Evolutionary conservation across 2,113 vertebrate species (phyloP).

Genomic region (Caranx melampygus): DNA sequence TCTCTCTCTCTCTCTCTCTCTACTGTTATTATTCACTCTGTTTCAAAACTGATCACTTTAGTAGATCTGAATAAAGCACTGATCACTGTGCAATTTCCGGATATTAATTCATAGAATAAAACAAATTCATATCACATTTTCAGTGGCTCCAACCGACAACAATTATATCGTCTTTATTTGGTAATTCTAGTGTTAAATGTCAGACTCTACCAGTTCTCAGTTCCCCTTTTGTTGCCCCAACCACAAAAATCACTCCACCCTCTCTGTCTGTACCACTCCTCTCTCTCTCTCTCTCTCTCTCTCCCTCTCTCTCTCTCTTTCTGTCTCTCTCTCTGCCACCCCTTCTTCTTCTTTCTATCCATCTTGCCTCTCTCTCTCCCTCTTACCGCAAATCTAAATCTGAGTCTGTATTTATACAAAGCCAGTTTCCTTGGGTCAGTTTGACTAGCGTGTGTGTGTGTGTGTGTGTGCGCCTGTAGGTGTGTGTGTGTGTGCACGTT

Average conservation of each 20-base stretch:
- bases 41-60: conserved; percentile 54
- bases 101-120: conserved; percentile 19
- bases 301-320: conserved; percentile 47
- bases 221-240: conserved; percentile 81
- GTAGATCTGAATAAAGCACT: conserved; percentile 16
- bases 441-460: conserved; percentile 19
- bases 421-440: conserved; percentile 64
- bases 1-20: conserved; percentile 5
- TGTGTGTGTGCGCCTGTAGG: conserved; percentile 13
- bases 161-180: conserved; percentile 47
- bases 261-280: conserved; percentile 56
- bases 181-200: conserved; percentile 71
- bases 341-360: conserved; percentile 62
- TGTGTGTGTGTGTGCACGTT: not conserved
- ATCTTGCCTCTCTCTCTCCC: conserved; percentile 59
- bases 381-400: conserved; percentile 75
- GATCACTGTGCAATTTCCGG: conserved; percentile 34
- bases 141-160: conserved; percentile 23
- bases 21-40: conserved; percentile 22
- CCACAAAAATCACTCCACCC: conserved; percentile 79
- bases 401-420: conserved; percentile 75
- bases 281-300: conserved; percentile 41
- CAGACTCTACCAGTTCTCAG: conserved; percentile 58
- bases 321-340: conserved; percentile 37
- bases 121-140: conserved; percentile 15